Conservation (phyloP, 2,888 invertebrate genomes). For the Lydus trimaculatus region DNA sequence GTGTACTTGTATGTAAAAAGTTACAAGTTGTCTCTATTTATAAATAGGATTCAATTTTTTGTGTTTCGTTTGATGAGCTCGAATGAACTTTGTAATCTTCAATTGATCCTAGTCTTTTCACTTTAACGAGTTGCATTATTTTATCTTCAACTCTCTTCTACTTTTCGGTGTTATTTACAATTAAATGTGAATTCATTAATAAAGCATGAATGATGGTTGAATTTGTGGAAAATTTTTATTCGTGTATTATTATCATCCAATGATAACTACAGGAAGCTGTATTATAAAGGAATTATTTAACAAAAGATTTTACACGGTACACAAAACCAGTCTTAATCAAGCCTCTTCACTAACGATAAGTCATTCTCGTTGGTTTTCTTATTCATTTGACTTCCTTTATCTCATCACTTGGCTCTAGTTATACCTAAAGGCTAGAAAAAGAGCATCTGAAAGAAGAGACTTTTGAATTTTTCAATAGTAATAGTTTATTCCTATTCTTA, state of each 20-base stretch:
- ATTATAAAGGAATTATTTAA: not conserved
- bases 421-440: not conserved
- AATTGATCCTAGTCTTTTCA: not conserved
- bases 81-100: not conserved
- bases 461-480: not conserved
- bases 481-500: not conserved
- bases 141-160: not conserved
- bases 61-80: not conserved
- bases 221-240: not conserved
- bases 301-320: not conserved
- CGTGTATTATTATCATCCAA: no score
- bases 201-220: not conserved
- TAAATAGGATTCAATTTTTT: not conserved
- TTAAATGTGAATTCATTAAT: not conserved
- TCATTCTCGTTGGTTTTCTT: not conserved
- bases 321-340: not conserved
- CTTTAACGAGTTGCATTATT: conserved; percentile 20
- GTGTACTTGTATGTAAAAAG: not conserved
- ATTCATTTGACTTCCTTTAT: not conserved
- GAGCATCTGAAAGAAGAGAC: not conserved
- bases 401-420: not conserved
- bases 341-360: not conserved
- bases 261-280: not conserved
- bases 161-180: not conserved
- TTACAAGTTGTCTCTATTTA: no score